phyloP scores from a whole-genome alignment of 2,888 invertebrate species.

The Thereva unica region DNA sequence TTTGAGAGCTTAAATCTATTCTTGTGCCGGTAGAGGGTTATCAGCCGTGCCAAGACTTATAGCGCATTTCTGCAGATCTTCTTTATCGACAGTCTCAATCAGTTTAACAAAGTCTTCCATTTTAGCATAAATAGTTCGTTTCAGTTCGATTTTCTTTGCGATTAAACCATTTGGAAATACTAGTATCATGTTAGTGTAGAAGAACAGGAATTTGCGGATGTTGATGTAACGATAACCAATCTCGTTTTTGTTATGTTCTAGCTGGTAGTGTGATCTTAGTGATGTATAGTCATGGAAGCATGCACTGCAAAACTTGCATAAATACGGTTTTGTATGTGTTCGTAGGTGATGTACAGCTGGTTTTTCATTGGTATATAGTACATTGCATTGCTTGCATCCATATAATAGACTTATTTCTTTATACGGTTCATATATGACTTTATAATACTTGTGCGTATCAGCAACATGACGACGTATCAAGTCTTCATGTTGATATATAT shows the following conservation, averaged over 20 bases:
- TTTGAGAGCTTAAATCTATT: too few relatives aligned
- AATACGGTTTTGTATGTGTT: background rate
- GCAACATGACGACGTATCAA: background rate
- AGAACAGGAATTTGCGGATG: background rate
- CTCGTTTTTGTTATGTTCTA: background rate
- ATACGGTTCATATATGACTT: background rate
- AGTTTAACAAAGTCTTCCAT: background rate
- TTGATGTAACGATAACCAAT: background rate
- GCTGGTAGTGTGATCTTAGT: background rate
- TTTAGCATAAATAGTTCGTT: slow-evolving; percentile 1
- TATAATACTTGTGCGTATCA: background rate
- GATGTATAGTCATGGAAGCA: background rate
- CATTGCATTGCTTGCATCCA: slow-evolving; percentile 3
- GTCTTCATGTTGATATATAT: background rate
- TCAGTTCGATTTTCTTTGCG: background rate
- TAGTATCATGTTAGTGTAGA: slow-evolving; percentile 7
- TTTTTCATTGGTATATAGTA: slow-evolving; percentile 6
- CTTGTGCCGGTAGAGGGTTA: too few relatives aligned
- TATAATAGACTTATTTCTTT: background rate
- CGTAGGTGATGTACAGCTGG: background rate
- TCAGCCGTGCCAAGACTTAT: too few relatives aligned
- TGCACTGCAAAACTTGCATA: slow-evolving; percentile 1
- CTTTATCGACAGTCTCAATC: slow-evolving; percentile 4
- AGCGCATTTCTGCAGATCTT: background rate
- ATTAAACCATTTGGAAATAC: slow-evolving; percentile 11